These are phyloP conservation scores for Epinotia brunnichana DNA, from an alignment of 2,888 invertebrate species.

Conservation along the genomic window DNA sequence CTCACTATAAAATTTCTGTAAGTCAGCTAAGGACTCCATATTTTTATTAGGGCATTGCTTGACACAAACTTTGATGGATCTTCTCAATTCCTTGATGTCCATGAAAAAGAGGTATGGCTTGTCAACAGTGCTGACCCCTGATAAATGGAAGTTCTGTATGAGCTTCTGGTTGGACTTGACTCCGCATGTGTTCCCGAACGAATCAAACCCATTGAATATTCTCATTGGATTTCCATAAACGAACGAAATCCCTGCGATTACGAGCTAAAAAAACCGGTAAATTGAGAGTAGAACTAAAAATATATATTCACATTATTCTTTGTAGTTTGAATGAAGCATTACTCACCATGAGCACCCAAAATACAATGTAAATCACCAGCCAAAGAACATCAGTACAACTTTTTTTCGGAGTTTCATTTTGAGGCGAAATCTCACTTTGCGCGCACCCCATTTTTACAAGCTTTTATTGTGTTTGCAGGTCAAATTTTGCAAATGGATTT, in stretches of 20 bases:
- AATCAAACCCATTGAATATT: slow-evolving; percentile 95
- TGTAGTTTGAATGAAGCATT: background rate
- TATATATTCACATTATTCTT: background rate
- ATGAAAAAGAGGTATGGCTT: slow-evolving; percentile 93
- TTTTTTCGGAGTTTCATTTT: slow-evolving; percentile 85
- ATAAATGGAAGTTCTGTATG: slow-evolving; percentile 86
- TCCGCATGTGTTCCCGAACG: slow-evolving; percentile 97
- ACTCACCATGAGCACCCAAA: slow-evolving; percentile 93
- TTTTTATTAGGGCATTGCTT: slow-evolving; percentile 91
- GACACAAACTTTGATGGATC: slow-evolving; percentile 94
- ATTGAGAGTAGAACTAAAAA: slow-evolving; percentile 7
- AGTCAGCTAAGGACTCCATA: slow-evolving; percentile 85
- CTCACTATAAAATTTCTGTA: slow-evolving; percentile 88
- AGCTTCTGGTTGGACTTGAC: slow-evolving; percentile 90
- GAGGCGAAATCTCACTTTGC: slow-evolving; percentile 86
- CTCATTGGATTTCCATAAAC: slow-evolving; percentile 94
- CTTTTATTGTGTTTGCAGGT: too few species aligned
- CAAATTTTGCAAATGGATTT: too few species aligned
- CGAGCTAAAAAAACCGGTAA: slow-evolving; percentile 82
- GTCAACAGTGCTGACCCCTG: slow-evolving; percentile 91
- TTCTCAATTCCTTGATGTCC: slow-evolving; percentile 89
- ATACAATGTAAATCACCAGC: slow-evolving; percentile 90
- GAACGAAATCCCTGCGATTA: slow-evolving; percentile 93
- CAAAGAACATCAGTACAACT: slow-evolving; percentile 93
- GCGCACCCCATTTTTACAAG: slow-evolving; percentile 85